A percentile compares a stretch with the other conserved stretches of the same genome.
Conservation (phyloP, 53 echinoderm and acorn worm genomes). For the Stichopus horrens region DNA sequence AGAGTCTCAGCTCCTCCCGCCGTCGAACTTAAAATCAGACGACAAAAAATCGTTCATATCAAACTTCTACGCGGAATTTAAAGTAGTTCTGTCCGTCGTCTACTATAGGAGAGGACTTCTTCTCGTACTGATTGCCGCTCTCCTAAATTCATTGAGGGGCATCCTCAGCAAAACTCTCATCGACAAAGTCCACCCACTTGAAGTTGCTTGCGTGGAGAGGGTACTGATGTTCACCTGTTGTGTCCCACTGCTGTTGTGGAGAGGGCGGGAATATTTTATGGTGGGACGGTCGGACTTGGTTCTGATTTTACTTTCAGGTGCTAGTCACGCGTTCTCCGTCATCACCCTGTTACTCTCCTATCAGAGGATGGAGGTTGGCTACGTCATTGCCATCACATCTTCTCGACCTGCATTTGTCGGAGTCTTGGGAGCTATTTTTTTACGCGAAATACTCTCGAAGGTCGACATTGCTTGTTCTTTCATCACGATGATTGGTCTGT, state of each 20-base stretch:
- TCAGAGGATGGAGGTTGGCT: background rate
- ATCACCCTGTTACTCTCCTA: background rate
- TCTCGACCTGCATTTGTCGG: background rate
- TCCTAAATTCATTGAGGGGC: constrained; percentile 2
- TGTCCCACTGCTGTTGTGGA: background rate
- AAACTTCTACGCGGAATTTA: background rate
- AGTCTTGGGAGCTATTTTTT: background rate
- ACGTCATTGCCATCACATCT: background rate
- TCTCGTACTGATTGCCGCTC: background rate
- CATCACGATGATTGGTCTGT: background rate
- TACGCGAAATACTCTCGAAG: constrained; percentile 3
- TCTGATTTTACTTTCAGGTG: background rate
- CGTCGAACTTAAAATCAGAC: no score
- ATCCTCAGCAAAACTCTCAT: background rate
- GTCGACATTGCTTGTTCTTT: background rate
- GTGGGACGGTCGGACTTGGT: background rate
- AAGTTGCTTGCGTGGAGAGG: background rate
- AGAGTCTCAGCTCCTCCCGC: no score
- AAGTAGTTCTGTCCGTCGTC: background rate
- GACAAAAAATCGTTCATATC: background rate
- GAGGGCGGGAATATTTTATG: background rate
- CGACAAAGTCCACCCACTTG: background rate
- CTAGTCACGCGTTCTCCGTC: background rate
- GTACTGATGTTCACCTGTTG: background rate
- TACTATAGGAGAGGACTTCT: background rate